Conservation (phyloP, 2,888 invertebrate genomes). For the Athalia circularis region DNA sequence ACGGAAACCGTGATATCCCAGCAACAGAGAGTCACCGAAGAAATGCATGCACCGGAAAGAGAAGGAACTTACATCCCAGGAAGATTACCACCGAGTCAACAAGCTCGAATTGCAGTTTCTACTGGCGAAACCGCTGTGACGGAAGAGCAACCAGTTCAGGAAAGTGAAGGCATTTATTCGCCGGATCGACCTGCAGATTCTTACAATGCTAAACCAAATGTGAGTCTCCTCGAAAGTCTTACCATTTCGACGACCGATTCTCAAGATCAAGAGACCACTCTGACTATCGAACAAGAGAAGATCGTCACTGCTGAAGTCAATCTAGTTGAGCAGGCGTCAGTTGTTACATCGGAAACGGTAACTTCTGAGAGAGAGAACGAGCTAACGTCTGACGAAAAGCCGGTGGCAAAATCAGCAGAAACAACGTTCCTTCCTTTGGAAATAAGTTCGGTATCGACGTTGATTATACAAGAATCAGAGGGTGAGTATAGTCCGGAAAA, state of each 20-base stretch:
- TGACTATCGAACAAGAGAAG: constrained; percentile 74
- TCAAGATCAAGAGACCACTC: constrained; percentile 80
- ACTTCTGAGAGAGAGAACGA: constrained; percentile 78
- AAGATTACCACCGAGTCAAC: constrained; percentile 79
- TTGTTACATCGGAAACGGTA: constrained; percentile 78
- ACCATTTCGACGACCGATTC: constrained; percentile 79
- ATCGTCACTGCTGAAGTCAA: constrained; percentile 78
- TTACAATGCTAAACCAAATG: constrained; percentile 64
- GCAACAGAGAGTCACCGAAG: constrained; percentile 80
- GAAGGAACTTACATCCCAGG: constrained; percentile 80
- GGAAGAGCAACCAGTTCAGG: constrained; percentile 77
- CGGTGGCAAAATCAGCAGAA: constrained; percentile 66
- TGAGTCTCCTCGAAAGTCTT: constrained; percentile 74
- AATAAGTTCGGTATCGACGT: constrained; percentile 77
- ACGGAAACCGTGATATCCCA: constrained; percentile 80
- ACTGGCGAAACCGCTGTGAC: constrained; percentile 79
- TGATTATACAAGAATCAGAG: constrained; percentile 83
- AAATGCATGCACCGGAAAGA: constrained; percentile 81
- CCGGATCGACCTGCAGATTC: constrained; percentile 61
- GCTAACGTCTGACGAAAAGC: constrained; percentile 74
- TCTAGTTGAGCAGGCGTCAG: constrained; percentile 79
- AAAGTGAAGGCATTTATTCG: constrained; percentile 80
- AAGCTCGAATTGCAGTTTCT: constrained; percentile 78
- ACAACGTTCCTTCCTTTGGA: constrained; percentile 77
- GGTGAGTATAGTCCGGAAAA: constrained; percentile 76